A percentile compares a stretch with the other conserved stretches of the same genome.
Evolutionary conservation across 2,888 invertebrate species (phyloP).

Genomic region (Protula sp.): DNA sequence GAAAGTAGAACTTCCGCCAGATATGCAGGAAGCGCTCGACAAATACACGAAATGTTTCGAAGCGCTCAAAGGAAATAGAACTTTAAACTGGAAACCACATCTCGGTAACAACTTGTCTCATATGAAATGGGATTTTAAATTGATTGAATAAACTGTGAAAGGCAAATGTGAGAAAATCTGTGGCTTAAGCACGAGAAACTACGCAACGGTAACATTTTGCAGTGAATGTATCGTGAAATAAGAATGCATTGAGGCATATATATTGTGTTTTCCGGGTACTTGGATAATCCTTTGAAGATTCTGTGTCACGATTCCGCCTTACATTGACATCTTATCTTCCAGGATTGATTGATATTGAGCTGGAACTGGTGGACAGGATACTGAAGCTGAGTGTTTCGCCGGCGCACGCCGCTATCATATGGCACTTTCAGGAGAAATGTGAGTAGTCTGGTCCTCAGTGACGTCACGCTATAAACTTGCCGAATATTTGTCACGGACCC

Average conservation of each 20-base stretch:
- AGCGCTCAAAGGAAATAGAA: slow-evolving; percentile 76
- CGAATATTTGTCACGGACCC: no score
- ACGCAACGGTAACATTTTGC: no score
- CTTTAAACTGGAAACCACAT: slow-evolving; percentile 88
- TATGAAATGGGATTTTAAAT: neutral
- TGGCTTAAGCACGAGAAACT: no score
- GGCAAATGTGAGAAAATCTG: neutral
- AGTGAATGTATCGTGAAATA: no score
- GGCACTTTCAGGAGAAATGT: slow-evolving; percentile 86
- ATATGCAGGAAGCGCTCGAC: slow-evolving; percentile 74
- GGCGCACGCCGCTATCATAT: slow-evolving; percentile 86
- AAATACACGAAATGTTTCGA: slow-evolving; percentile 86
- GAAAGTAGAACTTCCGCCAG: slow-evolving; percentile 76
- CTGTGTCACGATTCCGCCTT: no score
- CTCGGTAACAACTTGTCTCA: no score
- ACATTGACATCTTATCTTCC: slow-evolving; percentile 9
- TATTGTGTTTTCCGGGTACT: no score
- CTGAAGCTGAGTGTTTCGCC: slow-evolving; percentile 81
- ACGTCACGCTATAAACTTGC: no score
- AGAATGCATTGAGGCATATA: no score
- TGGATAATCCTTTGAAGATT: no score
- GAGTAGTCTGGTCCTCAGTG: slow-evolving; percentile 29
- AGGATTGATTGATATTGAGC: slow-evolving; percentile 79
- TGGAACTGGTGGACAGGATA: slow-evolving; percentile 73
- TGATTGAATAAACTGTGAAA: neutral